These are phyloP conservation scores for Acrobasis consociella DNA, from an alignment of 2,888 invertebrate genomes.

Conservation along the genomic window DNA sequence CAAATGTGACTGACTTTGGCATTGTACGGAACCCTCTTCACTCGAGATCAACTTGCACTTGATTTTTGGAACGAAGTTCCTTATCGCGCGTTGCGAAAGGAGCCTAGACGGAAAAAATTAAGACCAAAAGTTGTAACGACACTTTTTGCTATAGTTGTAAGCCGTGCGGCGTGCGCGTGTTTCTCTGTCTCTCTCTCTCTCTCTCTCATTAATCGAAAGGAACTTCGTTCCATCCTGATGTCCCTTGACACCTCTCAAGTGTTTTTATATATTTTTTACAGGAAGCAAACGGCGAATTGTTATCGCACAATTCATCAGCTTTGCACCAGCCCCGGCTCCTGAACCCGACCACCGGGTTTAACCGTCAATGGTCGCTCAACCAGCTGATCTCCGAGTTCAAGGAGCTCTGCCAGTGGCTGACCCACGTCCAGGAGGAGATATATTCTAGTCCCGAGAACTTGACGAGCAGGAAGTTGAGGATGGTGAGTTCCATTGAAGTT, in stretches of 20 bases:
- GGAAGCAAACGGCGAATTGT: conserved; percentile 90
- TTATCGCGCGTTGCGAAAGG: no score
- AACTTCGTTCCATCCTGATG: no score
- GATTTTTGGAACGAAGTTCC: no score
- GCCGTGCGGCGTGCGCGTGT: no score
- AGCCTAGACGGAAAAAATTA: no score
- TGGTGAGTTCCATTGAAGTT: conserved; percentile 68
- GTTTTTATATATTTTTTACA: conserved; percentile 53
- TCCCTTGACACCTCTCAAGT: neutral
- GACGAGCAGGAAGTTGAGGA: conserved; percentile 85
- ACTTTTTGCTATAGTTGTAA: no score
- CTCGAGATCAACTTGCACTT: no score
- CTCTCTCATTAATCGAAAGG: no score
- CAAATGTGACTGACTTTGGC: no score
- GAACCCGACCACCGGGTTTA: conserved; percentile 65
- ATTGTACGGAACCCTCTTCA: no score
- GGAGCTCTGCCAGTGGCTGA: conserved; percentile 91
- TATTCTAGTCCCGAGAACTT: conserved; percentile 89
- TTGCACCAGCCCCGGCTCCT: conserved; percentile 60
- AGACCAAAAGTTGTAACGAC: no score
- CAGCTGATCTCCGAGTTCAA: conserved; percentile 91
- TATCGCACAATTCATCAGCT: conserved; percentile 83
- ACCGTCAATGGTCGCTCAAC: conserved; percentile 87
- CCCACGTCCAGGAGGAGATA: conserved; percentile 89
- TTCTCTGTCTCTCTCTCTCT: no score